Percentiles rank a stretch among this genome's conserved stretches.
phyloP scores from a whole-genome alignment of 2,888 invertebrate genomes.

The Bembecia ichneumoniformis region DNA sequence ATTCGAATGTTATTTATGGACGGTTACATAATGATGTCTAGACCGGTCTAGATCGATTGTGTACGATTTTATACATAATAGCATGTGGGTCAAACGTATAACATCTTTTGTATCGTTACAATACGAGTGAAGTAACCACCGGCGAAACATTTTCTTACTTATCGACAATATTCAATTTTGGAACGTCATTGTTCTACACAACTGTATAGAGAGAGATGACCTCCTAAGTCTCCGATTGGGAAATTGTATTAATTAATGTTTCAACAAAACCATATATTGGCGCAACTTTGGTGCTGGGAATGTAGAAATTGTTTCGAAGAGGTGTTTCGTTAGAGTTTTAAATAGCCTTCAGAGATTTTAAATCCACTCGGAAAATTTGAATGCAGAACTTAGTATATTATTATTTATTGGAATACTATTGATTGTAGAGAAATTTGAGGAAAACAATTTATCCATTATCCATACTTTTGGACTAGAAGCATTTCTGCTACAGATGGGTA shows the following conservation, averaged over 20 bases:
- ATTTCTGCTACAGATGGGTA: no score
- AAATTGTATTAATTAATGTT: not conserved
- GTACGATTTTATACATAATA: conserved; percentile 4
- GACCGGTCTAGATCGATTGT: not conserved
- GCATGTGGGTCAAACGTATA: conserved; percentile 26
- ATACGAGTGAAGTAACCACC: conserved; percentile 21
- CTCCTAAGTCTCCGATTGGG: not conserved
- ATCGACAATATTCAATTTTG: conserved; percentile 24
- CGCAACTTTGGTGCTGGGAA: not conserved
- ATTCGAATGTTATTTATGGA: conserved; percentile 6
- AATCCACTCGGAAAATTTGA: no score
- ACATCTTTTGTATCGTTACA: conserved; percentile 31
- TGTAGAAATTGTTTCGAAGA: not conserved
- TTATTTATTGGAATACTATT: no score
- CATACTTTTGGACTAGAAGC: no score
- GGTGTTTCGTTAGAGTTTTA: no score
- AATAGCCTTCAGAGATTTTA: no score
- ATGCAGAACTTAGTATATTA: no score
- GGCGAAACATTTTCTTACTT: conserved; percentile 16
- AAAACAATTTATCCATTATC: no score
- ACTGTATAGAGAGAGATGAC: conserved; percentile 8
- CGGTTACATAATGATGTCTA: conserved; percentile 1
- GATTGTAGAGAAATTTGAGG: no score
- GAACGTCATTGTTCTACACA: conserved; percentile 28
- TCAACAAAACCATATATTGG: not conserved